Evolutionary conservation across 1,140 invertebrate species (phyloP), one percentile per base, ranked within the genome.

Genomic region (Cyclina sinensis): DNA sequence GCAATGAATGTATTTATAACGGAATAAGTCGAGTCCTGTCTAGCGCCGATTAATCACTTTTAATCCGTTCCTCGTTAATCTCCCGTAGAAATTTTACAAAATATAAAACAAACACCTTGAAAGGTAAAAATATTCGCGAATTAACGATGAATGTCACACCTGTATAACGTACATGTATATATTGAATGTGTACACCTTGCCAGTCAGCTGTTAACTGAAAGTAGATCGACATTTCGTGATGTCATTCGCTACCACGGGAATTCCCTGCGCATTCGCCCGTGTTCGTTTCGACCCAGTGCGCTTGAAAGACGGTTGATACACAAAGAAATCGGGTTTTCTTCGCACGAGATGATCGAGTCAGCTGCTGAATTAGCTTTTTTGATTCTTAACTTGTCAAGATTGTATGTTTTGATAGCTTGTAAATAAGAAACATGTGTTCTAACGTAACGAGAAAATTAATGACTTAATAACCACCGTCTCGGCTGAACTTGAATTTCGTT

Each of bases 201-300:
- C 65, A 84, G 62, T 84, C 82, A 84, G 82, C 65, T 84, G 62
- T 84, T 35, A 70, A 84, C 48, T 84, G 65, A 84, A 70, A 73
- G 62, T 54, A 70, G 48, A 73, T 54, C 39, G 35, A 73, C 18
- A 24, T 43, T 83, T 73, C 68, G 82, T 84, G 82, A 84, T 73
- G 82, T 84, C 82, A 84, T 70, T 7, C 24, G 21, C 30, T 14
- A 57, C 39, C 46, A 78, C 74, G 74, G 74, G 46, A 78, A 78
- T 57, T 78, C 74, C 74, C 48, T 78, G 74, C 48, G 74, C 74
- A 35, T 51, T 78, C 74, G 74, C 12, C 74, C 74, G 74, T 51
- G 46, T 27, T 54, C 74, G 74, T 51, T 51, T 78, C 74, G 74
- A 78, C 46, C 74, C 24, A 78, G 74, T 54, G 74, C 54, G 32